Conservation (phyloP, 92 coral and sea anemone genomes). For the Montipora capitata region DNA sequence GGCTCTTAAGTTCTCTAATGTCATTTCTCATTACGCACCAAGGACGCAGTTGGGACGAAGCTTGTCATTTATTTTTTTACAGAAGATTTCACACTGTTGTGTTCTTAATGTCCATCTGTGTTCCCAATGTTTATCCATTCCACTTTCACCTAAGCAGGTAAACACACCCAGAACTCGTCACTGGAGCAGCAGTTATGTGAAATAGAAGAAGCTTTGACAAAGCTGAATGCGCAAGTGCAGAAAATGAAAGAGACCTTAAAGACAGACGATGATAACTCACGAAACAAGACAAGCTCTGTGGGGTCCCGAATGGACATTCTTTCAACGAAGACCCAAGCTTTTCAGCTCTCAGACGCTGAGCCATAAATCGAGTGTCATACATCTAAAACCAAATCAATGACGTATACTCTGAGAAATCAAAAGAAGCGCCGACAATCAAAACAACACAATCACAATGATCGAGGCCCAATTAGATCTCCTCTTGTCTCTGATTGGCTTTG, state of each 20-base stretch:
- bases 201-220: conserved; percentile 46
- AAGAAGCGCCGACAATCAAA: too few relatives aligned
- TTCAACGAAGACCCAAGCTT: background rate
- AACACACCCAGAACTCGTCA: background rate
- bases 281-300: background rate
- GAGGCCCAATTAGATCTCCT: too few relatives aligned
- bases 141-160: conserved; percentile 4
- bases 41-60: too few relatives aligned
- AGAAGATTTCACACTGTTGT: too few relatives aligned
- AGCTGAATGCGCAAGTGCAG: conserved; percentile 51
- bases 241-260: conserved; percentile 25
- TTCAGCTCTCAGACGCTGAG: background rate
- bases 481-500: too few relatives aligned
- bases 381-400: background rate
- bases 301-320: conserved; percentile 10
- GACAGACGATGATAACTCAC: background rate
- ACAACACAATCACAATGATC: too few relatives aligned
- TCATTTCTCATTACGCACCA: too few relatives aligned
- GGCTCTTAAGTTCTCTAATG: too few relatives aligned
- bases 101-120: too few relatives aligned
- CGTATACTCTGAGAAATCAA: too few relatives aligned
- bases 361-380: background rate
- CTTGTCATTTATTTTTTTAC: too few relatives aligned
- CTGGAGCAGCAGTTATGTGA: conserved; percentile 42
- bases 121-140: background rate